Evolutionary conservation across 2,888 invertebrate species (phyloP).

Genomic region (Rhagophthalmus giganteus): DNA sequence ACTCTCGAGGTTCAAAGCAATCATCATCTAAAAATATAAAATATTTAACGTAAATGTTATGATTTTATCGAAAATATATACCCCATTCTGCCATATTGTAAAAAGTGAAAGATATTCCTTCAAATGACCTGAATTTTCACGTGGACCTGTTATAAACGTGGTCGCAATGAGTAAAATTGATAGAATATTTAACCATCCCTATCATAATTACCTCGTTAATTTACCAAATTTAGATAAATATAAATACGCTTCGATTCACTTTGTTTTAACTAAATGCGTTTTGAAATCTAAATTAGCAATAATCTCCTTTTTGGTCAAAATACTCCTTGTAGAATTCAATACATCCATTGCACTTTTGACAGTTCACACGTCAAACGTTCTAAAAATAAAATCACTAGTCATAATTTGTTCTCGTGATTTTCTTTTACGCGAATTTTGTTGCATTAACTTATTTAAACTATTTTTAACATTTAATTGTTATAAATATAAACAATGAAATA

Average conservation of each 20-base stretch:
- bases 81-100: constrained; percentile 55
- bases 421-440: too few relatives aligned
- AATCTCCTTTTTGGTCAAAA: constrained; percentile 19
- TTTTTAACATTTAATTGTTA: too few relatives aligned
- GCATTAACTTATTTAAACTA: too few relatives aligned
- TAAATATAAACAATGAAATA: too few relatives aligned
- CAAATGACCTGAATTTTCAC: constrained; percentile 44
- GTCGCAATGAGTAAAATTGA: constrained; percentile 15
- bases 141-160: constrained; percentile 41
- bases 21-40: constrained; percentile 65
- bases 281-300: constrained; percentile 11
- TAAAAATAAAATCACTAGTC: background rate
- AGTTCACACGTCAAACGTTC: constrained; percentile 9
- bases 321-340: constrained; percentile 10
- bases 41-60: background rate
- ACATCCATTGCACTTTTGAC: constrained; percentile 29
- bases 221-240: background rate
- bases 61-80: constrained; percentile 35
- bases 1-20: constrained; percentile 68
- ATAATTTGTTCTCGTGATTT: too few relatives aligned
- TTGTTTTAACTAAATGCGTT: background rate
- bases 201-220: constrained; percentile 20
- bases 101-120: constrained; percentile 34
- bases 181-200: constrained; percentile 26
- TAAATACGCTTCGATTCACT: background rate